phyloP scores from a whole-genome alignment of 2,113 vertebrate genomes.

The Ophthalmolycus amberensis region DNA sequence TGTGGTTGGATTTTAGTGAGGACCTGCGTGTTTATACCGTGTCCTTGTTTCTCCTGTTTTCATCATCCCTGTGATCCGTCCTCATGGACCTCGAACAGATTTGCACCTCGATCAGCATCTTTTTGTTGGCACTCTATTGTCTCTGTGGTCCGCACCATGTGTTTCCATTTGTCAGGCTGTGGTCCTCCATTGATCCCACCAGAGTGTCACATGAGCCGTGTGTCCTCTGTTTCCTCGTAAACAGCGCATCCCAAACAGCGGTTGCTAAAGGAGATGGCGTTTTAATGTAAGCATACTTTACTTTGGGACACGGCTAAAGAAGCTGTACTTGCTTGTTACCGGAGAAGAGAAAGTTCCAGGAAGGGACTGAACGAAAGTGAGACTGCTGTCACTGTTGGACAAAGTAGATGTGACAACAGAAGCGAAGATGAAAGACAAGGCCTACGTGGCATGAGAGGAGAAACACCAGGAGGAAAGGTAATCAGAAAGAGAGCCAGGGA shows the following conservation, averaged over 20 bases:
- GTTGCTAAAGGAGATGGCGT: constrained; percentile 8
- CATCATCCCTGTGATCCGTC: constrained; percentile 53
- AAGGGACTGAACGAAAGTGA: not conserved
- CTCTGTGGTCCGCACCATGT: constrained; percentile 63
- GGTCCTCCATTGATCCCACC: constrained; percentile 36
- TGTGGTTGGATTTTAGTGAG: not conserved
- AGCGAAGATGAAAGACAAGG: constrained; percentile 33
- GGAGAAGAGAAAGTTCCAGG: not conserved
- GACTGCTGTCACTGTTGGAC: not conserved
- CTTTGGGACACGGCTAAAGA: not conserved
- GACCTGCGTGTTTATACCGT: not conserved
- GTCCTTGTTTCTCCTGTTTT: constrained; percentile 54
- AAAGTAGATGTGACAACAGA: constrained; percentile 7
- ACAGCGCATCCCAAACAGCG: constrained; percentile 4
- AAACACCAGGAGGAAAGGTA: constrained; percentile 10
- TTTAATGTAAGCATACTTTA: constrained; percentile 32
- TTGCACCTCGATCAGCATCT: constrained; percentile 72
- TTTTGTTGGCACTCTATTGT: constrained; percentile 64
- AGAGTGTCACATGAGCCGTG: constrained; percentile 48
- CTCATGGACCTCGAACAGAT: constrained; percentile 51
- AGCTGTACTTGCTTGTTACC: not conserved
- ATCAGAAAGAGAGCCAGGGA: constrained; percentile 22
- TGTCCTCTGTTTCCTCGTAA: constrained; percentile 49
- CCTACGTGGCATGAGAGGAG: not conserved
- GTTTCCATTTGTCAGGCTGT: constrained; percentile 74